A percentile compares a stretch with the other conserved stretches of the same genome.
These are phyloP conservation scores for Numenius phaeopus DNA, from an alignment of 2,797 vertebrate species.

Conservation along the genomic window DNA sequence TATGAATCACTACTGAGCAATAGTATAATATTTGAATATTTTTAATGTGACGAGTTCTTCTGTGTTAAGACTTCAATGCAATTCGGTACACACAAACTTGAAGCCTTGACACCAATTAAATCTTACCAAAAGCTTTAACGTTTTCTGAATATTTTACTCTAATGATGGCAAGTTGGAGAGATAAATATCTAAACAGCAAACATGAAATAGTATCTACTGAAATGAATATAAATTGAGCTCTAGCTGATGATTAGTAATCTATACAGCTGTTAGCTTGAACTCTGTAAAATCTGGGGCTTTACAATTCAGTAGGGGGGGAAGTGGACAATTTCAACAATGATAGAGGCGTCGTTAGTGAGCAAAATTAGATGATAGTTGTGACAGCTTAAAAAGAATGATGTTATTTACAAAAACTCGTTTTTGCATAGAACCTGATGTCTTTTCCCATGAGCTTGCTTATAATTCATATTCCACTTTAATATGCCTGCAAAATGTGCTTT, in stretches of 20 bases:
- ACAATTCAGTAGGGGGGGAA: conserved; percentile 34
- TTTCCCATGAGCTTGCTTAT: conserved; percentile 91
- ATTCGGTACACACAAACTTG: background rate
- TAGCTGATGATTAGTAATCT: conserved; percentile 36
- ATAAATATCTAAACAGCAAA: conserved; percentile 15
- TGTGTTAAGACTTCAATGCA: background rate
- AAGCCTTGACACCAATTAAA: background rate
- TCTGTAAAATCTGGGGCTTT: conserved; percentile 52
- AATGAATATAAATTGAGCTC: conserved; percentile 58
- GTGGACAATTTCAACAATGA: conserved; percentile 62
- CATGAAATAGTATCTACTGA: conserved; percentile 13
- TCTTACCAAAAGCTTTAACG: background rate
- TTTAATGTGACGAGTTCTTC: background rate
- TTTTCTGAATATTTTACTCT: conserved; percentile 21
- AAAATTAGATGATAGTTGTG: conserved; percentile 77
- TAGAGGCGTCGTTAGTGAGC: conserved; percentile 59
- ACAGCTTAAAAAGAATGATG: conserved; percentile 86
- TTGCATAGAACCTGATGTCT: conserved; percentile 93
- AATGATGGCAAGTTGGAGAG: conserved; percentile 38
- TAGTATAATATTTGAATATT: background rate
- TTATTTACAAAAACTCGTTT: conserved; percentile 93
- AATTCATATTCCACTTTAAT: conserved; percentile 93
- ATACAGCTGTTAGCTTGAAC: conserved; percentile 26
- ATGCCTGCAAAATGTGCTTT: conserved; percentile 91
- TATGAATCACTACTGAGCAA: background rate